Conservation (phyloP, 2,888 invertebrate genomes). For the Ernsta delagoae region DNA sequence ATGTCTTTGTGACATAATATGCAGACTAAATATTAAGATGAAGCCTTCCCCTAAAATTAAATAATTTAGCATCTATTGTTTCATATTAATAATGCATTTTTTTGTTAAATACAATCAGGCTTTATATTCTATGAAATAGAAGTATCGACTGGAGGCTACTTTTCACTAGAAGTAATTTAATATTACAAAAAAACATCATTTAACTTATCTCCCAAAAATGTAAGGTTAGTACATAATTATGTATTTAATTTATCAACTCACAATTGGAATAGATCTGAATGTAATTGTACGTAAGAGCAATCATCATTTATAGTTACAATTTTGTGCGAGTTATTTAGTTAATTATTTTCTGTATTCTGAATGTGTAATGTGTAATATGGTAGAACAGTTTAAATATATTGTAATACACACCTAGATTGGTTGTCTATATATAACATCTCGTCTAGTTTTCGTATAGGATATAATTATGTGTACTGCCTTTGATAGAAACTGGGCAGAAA, state of each 20-base stretch:
- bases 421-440: no score
- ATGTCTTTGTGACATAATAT: no score
- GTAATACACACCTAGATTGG: no score
- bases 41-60: not conserved
- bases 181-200: constrained; percentile 7
- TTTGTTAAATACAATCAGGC: not conserved
- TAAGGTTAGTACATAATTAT: constrained; percentile 8
- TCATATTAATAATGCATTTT: not conserved
- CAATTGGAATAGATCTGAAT: constrained; percentile 30
- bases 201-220: not conserved
- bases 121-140: not conserved
- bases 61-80: not conserved
- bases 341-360: not conserved
- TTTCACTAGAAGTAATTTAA: not conserved
- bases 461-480: no score
- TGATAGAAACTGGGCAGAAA: no score
- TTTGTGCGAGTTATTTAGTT: not conserved
- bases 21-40: no score
- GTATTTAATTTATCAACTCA: constrained; percentile 12
- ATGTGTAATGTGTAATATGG: not conserved
- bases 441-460: no score
- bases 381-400: not conserved
- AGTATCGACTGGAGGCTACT: constrained; percentile 7
- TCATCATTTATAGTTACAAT: not conserved
- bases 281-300: constrained; percentile 13